Percentiles rank a stretch among this genome's conserved stretches.
Conservation (phyloP, 2,797 vertebrate species). For the Vultur gryphus region DNA sequence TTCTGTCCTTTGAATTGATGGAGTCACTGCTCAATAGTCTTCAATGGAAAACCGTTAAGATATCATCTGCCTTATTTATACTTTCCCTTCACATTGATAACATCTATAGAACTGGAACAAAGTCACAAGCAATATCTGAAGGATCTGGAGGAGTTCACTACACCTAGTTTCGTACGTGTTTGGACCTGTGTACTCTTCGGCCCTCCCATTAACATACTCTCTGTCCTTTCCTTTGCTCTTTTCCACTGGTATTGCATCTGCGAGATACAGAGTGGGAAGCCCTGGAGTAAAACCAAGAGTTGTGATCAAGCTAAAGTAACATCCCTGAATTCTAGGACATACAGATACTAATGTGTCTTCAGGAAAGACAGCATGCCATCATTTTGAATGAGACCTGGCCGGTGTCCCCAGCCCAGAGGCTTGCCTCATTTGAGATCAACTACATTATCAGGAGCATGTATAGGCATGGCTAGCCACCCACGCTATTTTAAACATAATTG, state of each 20-base stretch:
- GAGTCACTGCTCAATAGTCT: background rate
- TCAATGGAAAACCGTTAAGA: background rate
- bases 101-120: background rate
- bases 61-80: background rate
- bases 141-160: background rate
- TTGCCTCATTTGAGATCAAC: background rate
- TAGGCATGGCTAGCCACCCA: background rate
- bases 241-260: background rate
- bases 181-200: background rate
- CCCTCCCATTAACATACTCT: background rate
- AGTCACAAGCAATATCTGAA: background rate
- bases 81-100: background rate
- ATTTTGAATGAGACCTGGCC: background rate
- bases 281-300: background rate
- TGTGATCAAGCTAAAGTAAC: background rate
- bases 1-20: background rate
- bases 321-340: background rate
- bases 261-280: background rate
- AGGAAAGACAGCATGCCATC: background rate
- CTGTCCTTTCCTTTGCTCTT: background rate
- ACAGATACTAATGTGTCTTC: background rate
- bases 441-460: background rate
- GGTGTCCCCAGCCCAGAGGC: background rate
- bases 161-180: background rate
- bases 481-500: background rate